These are phyloP conservation scores for Toxotes chatareus DNA, from an alignment of 2,113 vertebrate species.

Conservation along the genomic window DNA sequence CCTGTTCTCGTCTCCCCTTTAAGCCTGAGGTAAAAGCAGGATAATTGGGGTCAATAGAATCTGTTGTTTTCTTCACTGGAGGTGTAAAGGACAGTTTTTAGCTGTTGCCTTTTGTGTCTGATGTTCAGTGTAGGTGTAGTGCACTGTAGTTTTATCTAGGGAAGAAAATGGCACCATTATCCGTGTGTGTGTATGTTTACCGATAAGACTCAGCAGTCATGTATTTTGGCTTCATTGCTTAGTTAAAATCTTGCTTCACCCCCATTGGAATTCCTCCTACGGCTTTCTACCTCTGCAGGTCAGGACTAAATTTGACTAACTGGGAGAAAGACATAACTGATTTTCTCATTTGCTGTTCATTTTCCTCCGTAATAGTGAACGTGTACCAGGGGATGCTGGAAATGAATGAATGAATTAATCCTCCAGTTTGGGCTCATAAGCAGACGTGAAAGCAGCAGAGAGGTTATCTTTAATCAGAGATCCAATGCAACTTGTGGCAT, in stretches of 20 bases:
- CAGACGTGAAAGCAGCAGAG: conserved; percentile 11
- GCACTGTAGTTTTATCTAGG: conserved; percentile 1
- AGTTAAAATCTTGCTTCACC: background rate
- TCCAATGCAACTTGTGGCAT: conserved; percentile 3
- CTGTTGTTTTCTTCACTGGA: conserved; percentile 27
- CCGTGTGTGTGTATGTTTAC: background rate
- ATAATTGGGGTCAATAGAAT: conserved; percentile 65
- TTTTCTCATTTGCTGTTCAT: conserved; percentile 6
- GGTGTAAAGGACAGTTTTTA: conserved; percentile 40
- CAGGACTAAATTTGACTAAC: background rate
- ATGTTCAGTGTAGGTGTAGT: background rate
- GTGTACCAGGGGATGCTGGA: conserved; percentile 1
- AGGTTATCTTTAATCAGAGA: conserved; percentile 30
- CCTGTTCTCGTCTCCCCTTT: conserved; percentile 41
- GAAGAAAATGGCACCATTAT: conserved; percentile 16
- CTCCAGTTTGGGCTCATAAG: conserved; percentile 8
- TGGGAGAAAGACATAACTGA: background rate
- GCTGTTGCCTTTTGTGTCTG: background rate
- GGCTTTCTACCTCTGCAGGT: conserved; percentile 9
- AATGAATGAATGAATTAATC: conserved; percentile 31
- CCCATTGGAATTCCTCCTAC: background rate
- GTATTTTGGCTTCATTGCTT: conserved; percentile 1
- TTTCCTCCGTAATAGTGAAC: conserved; percentile 25
- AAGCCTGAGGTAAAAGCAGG: conserved; percentile 25
- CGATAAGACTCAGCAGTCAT: background rate